Evolutionary conservation across 2,797 vertebrate genomes (phyloP), one percentile per base, ranked within the genome.

Genomic region (Merluccius polli): DNA sequence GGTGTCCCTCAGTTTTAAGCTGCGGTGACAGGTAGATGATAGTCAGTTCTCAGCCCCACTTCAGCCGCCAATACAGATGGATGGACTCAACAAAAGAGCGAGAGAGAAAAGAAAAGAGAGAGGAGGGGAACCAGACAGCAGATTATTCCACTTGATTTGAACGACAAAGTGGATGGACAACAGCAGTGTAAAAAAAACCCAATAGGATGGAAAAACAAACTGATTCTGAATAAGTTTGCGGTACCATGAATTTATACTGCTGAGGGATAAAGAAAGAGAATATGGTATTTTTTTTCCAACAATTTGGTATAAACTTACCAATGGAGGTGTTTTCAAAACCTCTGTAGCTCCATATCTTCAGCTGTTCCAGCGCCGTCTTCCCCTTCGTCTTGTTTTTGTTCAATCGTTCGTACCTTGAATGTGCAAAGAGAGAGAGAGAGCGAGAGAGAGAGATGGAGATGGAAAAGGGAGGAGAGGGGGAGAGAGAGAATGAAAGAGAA

Each of bases 331-430:
- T 91, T 92, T 94, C 89, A 94, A 91, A 92, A 87, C 75, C 85
- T 87, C 87, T 91, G 93, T 89, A 91, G 87, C 89, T 90, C 93
- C 94, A 94, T 95, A 88, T 92, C 93, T 93, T 90, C 85, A 81
- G 86, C 85, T 87, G 83, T 81, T 90, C 83, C 85, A 82, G 85
- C 74, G 75, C 78, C 80, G 21, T 35, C 38, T 32, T 70, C 73
- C 85, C 86, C 89, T 85, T 82, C 76, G 80, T 76, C 79, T 79
- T 83, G 78, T 78, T 73, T 63, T 82, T 84, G 73, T 85, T 83
- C 6, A 67, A 74, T 85, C 83, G 76, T 82, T 80, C 24, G 86
- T 79, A 92, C 91, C 93, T 93, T 90, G 78, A 88, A 90, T 91
- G 85, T 70, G 73, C 85, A 86, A 29, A 80, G 77, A 82, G 75